These are phyloP conservation scores for Andrena haemorrhoa DNA, from an alignment of 2,888 invertebrate species.

Conservation along the genomic window DNA sequence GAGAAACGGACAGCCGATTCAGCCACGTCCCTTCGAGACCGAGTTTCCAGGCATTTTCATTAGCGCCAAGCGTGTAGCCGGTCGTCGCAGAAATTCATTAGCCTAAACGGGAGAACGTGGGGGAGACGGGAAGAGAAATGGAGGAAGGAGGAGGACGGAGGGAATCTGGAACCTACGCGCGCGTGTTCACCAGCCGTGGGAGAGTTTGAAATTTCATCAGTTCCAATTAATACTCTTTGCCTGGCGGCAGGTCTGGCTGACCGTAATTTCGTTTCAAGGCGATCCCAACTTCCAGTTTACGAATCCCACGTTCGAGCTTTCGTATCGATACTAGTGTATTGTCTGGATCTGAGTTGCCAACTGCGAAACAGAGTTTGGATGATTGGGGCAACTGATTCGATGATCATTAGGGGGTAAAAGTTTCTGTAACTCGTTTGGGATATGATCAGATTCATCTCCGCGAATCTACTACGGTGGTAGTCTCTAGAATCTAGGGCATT, in stretches of 20 bases:
- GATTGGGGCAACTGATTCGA: no score
- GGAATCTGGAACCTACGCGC: neutral
- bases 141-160: neutral
- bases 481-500: no score
- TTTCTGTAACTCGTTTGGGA: no score
- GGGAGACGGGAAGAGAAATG: neutral
- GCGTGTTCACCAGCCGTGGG: neutral
- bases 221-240: slow-evolving; percentile 16
- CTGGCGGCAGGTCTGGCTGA: neutral
- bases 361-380: no score
- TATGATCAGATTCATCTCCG: no score
- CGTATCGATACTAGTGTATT: neutral
- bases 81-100: slow-evolving; percentile 52
- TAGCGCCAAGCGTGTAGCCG: slow-evolving; percentile 24
- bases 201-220: slow-evolving; percentile 33
- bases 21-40: slow-evolving; percentile 16
- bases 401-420: no score
- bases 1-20: slow-evolving; percentile 26
- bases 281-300: neutral
- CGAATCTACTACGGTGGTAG: no score
- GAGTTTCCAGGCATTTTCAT: slow-evolving; percentile 49
- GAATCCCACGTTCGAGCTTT: neutral
- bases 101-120: slow-evolving; percentile 14
- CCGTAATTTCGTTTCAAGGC: slow-evolving; percentile 20
- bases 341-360: no score